phyloP scores from a whole-genome alignment of 1,140 invertebrate species.

The Drosophila sulfurigaster region DNA sequence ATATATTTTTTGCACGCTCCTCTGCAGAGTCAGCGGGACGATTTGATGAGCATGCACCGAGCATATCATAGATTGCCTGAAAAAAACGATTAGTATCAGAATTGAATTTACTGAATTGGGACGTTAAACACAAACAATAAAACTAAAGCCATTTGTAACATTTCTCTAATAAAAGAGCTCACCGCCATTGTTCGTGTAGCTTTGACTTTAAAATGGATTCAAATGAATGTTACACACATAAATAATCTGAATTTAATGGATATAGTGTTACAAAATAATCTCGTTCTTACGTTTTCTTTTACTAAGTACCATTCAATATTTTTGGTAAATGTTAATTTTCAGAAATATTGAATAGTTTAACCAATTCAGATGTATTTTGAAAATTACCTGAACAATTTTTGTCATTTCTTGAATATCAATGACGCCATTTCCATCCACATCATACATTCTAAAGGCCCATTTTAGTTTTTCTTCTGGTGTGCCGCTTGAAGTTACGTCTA shows the following conservation, averaged over 20 bases:
- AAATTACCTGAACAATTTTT: constrained; percentile 94
- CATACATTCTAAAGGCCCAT: constrained; percentile 99
- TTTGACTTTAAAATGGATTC: constrained; percentile 2
- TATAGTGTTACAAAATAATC: background rate
- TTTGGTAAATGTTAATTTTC: background rate
- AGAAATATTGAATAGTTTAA: background rate
- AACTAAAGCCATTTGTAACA: background rate
- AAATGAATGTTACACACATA: background rate
- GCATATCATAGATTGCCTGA: constrained; percentile 99
- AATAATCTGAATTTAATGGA: background rate
- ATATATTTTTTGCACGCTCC: constrained; percentile 98
- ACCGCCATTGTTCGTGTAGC: constrained; percentile 1
- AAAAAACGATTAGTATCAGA: constrained; percentile 26
- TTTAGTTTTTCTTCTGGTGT: constrained; percentile 99
- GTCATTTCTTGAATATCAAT: constrained; percentile 99
- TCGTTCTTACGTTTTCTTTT: background rate
- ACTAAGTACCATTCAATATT: constrained; percentile 2
- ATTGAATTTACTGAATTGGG: background rate
- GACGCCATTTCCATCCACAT: constrained; percentile 99
- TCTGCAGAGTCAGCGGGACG: constrained; percentile 96
- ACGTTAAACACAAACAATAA: background rate
- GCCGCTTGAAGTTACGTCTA: constrained; percentile 98
- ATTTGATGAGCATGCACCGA: constrained; percentile 97
- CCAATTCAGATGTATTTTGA: constrained; percentile 25
- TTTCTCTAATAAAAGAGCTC: background rate